Evolutionary conservation across 2,888 invertebrate species (phyloP), one percentile per base, ranked within the genome.

Genomic region (Hesperia comma): DNA sequence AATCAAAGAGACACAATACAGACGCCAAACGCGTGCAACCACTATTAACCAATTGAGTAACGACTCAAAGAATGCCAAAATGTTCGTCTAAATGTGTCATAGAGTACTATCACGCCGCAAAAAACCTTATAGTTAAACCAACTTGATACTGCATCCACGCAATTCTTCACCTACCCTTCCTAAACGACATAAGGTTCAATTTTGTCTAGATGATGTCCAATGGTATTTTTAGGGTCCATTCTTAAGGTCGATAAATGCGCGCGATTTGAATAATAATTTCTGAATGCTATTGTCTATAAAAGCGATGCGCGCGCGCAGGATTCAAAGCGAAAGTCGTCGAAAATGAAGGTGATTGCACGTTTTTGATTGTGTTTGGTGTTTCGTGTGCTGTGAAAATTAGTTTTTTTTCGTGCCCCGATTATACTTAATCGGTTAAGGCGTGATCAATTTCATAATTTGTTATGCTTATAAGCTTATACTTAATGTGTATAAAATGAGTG

Each of bases 301-400:
- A 90, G 74, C 82, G 72, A 71, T 80, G 81, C 74, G 78, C 76
- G 12, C 54, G 79, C 78, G 80, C 79, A 71, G 63, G 62, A 70
- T 63, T 68, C 66, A 74, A 82, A 86, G 79, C 89, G 87, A 90
- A 88, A 88, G 85, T 83, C 81, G 71, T 79, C 85, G 86, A 91
- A 87, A 88, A 92, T 92, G 92, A 92, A 92, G 92, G 92, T 92
- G 90, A 89, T 86, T 74, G 84, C 86, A 86, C 88, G 88, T 85
- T 83, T 77, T 76, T 72, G 63, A 71, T 70, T 78, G 77, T 76
- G 72, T 72, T 73, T 73, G 70, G 74, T 74, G 70, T 73, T 69
- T 60, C 73, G 72, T 75, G 72, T 72, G 15, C 33, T 54, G 70
- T 75, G 63, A 67, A 49, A 55, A 37, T 41, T 17, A 21, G 17